Evolutionary conservation across 2,888 invertebrate genomes (phyloP).

Genomic region (Augochlorella aurata): DNA sequence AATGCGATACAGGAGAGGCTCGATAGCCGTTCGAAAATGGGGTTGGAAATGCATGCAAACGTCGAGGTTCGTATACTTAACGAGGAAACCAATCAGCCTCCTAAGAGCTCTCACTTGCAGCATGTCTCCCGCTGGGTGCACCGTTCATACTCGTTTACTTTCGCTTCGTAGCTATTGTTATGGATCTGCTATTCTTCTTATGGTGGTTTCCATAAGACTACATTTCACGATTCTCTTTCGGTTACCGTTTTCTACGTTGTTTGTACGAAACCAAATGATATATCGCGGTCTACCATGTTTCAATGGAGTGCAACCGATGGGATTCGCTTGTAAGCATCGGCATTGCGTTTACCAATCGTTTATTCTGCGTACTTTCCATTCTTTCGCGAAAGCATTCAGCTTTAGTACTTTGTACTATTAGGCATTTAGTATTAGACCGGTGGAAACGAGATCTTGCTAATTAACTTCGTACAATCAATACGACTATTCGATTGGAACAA

Average conservation of each 20-base stretch:
- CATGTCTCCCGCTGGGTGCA: not conserved
- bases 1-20: not conserved
- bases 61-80: not conserved
- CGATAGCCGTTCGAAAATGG: not conserved
- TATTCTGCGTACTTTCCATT: not conserved
- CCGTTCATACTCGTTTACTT: not conserved
- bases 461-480: not conserved
- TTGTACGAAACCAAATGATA: not conserved
- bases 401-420: not conserved
- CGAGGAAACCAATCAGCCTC: constrained; percentile 3
- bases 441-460: not conserved
- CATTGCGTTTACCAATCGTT: not conserved
- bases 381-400: not conserved
- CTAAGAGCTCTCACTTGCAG: constrained; percentile 1
- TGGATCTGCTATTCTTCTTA: not conserved
- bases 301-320: not conserved
- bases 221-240: not conserved
- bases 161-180: constrained; percentile 3
- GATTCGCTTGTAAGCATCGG: not conserved
- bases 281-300: not conserved
- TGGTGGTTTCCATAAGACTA: not conserved
- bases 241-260: not conserved
- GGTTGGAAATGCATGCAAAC: not conserved
- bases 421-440: not conserved
- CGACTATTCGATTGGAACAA: not conserved